Conservation (phyloP, 2,888 invertebrate genomes). For the Coleophora flavipennella region DNA sequence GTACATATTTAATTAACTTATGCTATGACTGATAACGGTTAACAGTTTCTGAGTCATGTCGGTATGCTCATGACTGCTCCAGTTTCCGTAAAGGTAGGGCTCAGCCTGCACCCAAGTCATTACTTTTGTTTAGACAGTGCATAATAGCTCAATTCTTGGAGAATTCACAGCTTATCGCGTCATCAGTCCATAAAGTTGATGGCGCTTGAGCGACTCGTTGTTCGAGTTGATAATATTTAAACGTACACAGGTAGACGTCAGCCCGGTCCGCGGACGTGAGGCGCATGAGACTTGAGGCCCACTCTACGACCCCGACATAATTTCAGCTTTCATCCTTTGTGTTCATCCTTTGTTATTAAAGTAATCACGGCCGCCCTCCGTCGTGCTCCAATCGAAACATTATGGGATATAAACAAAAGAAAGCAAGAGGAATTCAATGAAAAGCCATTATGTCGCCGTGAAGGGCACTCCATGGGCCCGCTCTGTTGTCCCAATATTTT, state of each 20-base stretch:
- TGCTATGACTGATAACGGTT: too few relatives aligned
- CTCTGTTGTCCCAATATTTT: constrained; percentile 71
- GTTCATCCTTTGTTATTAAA: constrained; percentile 67
- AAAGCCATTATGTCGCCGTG: constrained; percentile 68
- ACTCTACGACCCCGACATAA: constrained; percentile 41
- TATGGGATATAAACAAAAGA: constrained; percentile 72
- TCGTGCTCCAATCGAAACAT: constrained; percentile 68
- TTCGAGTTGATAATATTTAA: constrained; percentile 59
- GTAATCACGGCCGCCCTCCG: constrained; percentile 68
- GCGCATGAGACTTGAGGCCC: constrained; percentile 62
- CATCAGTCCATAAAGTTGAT: background rate
- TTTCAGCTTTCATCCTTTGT: constrained; percentile 66
- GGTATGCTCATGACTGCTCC: background rate
- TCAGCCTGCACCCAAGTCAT: constrained; percentile 2
- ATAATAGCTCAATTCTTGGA: constrained; percentile 9
- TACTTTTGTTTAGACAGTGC: constrained; percentile 5
- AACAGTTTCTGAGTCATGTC: too few relatives aligned
- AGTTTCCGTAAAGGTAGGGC: background rate
- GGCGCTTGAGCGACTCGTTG: constrained; percentile 49
- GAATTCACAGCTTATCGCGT: background rate
- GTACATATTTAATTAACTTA: too few relatives aligned
- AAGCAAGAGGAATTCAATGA: constrained; percentile 68
- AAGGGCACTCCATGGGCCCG: constrained; percentile 46
- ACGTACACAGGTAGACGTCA: constrained; percentile 51
- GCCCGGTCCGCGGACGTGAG: constrained; percentile 52